phyloP scores from a whole-genome alignment of 2,797 vertebrate genomes.

The Capromys pilorides region DNA sequence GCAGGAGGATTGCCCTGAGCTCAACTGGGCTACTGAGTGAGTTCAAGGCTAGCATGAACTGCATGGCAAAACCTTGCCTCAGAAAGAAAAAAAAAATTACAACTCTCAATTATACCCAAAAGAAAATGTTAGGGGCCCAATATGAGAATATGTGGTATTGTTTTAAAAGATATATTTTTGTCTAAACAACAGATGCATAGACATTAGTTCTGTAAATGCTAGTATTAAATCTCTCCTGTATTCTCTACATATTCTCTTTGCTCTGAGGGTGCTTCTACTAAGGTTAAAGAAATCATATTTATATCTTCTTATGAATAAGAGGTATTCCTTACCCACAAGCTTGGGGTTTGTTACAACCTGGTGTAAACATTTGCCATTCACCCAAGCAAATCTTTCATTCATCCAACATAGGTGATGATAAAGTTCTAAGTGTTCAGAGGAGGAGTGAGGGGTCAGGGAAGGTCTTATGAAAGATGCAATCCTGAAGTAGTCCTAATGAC shows the following conservation, averaged over 20 bases:
- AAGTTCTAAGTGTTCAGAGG: background rate
- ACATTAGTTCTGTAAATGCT: slow-evolving; percentile 12
- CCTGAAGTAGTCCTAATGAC: background rate
- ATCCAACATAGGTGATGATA: background rate
- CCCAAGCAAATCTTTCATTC: background rate
- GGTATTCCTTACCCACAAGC: slow-evolving; percentile 31
- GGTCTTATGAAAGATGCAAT: background rate
- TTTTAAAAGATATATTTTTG: slow-evolving; percentile 47
- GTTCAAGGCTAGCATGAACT: background rate
- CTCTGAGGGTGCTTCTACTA: slow-evolving; percentile 13
- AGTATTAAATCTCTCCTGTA: background rate
- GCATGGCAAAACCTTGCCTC: background rate
- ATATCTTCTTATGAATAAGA: background rate
- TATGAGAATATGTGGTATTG: background rate
- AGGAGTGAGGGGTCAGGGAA: background rate
- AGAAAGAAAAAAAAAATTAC: background rate
- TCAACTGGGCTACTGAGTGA: background rate
- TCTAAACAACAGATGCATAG: background rate
- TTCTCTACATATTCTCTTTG: background rate
- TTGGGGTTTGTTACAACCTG: background rate
- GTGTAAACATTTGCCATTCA: background rate
- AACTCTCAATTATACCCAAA: background rate
- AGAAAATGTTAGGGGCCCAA: background rate
- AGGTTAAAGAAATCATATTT: slow-evolving; percentile 16
- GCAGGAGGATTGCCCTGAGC: background rate